Evolutionary conservation across 2,888 invertebrate species (phyloP), one percentile per base, ranked within the genome.

Genomic region (Steinernema scapterisci): DNA sequence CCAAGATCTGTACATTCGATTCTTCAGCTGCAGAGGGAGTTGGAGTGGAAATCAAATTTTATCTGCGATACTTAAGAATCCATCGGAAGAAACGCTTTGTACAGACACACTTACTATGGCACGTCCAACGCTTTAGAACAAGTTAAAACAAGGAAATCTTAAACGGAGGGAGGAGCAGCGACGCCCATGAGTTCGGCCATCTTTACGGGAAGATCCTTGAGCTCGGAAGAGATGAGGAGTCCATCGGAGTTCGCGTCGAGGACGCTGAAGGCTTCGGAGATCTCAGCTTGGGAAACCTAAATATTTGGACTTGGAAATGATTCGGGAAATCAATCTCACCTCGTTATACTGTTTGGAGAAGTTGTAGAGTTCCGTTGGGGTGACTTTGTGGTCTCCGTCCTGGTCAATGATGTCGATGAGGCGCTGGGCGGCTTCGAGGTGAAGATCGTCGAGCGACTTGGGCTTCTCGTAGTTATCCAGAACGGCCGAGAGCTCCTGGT

Each of bases 351-450:
- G 76, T 46, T 77, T 77, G 72, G 82, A 81, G 77, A 84, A 86
- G 25, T 63, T 51, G 73, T 73, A 78, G 70, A 86, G 76, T 73
- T 86, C 86, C n/a, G 73, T 54, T 19, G 73, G 76, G 45, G 75
- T 77, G 63, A 86, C 72, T 27, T 74, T 74, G n/a, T 82, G 76
- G 72, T 86, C 85, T 3, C 80, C 80, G 78, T 86, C 79, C 1
- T 75, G 43, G 75, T 86, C 86, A 63, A 86, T 81, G 74, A 81
- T 77, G 11, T 78, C 77, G 38, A 86, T 73, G 54, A 86, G 73
- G 51, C 84, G 82, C 73, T 80, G 80, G n/a, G 86, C 86, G 21
- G 79, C 76, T 25, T 84, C 84, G 31, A 78, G 76, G 63, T 85
- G 78, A 73, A 81, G 75, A 25, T 83, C 81, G 16, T 72, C 77